Evolutionary conservation across 53 echinoderm and acorn worm genomes (phyloP), one percentile per base, ranked within the genome.

Genomic region (Glandiceps talaboti): DNA sequence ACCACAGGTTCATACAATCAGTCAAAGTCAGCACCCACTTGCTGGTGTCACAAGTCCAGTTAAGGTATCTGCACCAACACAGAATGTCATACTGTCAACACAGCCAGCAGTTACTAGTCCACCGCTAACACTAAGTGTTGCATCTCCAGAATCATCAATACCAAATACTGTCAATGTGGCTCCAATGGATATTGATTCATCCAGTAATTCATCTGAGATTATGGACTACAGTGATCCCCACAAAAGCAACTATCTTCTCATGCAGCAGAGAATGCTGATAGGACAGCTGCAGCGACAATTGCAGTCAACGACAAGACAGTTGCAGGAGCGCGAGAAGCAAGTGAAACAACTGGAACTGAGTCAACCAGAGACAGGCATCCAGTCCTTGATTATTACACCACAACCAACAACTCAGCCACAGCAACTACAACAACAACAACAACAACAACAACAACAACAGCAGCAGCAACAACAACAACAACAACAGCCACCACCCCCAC

Each of bases 221-320:
- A 92, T 90, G 86, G 92, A 92, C 28, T 31, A 90, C 74, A 83
- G 90, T 79, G 77, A 81, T 73, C 64, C 74, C 10, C 80, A 87
- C 1, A 73, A 82, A 32, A 90, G 90, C 84, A 85, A 75, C 20
- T 89, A 91, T 73, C 78, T 99, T 28, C 80, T 99, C 25, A 82
- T 85, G 32, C 88, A 99, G 77, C 99, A 99, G 79, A 93, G 93
- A 73, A 83, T 84, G 74, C 90, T 89, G 75, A 99, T 99, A 30
- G 89, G 93, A 80, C 93, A 99, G 79, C 81, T 99, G 30, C 91
- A 99, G 77, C 90, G 82, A 45, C 6, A 20, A 45, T 20, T 45
- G 6, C 6, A 45, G 64, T 45, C 64, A 6, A 45, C 64, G 30
- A 89, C 91, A 75, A 79, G 93, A 74, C 83, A 87, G 75, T 84